A percentile compares a stretch with the other conserved stretches of the same genome.
These are phyloP conservation scores for Tenodera sinensis DNA, from an alignment of 2,888 invertebrate species.

Conservation along the genomic window DNA sequence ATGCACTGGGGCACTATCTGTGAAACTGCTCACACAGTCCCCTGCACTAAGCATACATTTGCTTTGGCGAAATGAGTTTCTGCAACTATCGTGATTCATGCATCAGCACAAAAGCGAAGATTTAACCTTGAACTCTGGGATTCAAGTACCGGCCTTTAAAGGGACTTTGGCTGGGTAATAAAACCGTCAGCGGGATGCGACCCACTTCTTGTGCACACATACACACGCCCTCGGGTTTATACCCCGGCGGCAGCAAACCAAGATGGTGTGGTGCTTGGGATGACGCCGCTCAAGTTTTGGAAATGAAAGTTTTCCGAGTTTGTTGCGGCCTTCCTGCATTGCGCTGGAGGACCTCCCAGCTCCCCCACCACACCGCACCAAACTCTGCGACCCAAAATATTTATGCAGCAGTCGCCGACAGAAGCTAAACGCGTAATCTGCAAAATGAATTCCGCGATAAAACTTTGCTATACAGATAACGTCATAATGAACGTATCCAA, in stretches of 20 bases:
- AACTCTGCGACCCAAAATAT: background rate
- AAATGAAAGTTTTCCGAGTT: background rate
- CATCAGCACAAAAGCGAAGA: background rate
- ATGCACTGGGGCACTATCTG: too few relatives aligned
- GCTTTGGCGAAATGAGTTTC: background rate
- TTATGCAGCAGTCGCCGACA: background rate
- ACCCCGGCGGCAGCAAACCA: background rate
- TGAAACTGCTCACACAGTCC: too few relatives aligned
- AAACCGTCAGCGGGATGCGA: background rate
- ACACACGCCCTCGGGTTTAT: background rate
- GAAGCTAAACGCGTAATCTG: background rate
- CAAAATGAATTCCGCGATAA: background rate
- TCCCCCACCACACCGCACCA: too few relatives aligned
- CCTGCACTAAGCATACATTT: background rate
- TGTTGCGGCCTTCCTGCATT: background rate
- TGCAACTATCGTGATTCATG: background rate
- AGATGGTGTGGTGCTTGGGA: background rate
- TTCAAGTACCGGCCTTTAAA: too few relatives aligned
- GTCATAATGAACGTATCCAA: background rate
- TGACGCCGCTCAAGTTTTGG: background rate
- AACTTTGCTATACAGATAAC: background rate
- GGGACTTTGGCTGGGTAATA: background rate
- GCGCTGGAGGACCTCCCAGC: background rate
- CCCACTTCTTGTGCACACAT: background rate
- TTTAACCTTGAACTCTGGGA: background rate